Conservation (phyloP, 2,888 invertebrate genomes). For the Cybosia mesomella region DNA sequence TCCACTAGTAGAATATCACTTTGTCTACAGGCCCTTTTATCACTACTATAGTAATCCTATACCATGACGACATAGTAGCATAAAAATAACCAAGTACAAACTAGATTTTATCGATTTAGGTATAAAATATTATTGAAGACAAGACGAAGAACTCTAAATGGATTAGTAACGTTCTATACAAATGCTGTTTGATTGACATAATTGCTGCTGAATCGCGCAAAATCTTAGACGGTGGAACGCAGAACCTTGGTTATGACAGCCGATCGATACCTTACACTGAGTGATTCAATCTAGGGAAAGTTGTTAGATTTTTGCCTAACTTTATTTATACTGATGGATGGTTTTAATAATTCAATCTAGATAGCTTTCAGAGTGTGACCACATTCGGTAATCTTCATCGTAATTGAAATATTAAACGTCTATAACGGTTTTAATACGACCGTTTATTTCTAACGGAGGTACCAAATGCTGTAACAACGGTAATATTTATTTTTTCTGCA, state of each 20-base stretch:
- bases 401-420: not conserved
- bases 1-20: no score
- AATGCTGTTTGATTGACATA: slow-evolving; percentile 17
- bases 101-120: not conserved
- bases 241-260: slow-evolving; percentile 16
- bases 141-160: not conserved
- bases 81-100: not conserved
- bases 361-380: slow-evolving; percentile 5
- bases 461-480: slow-evolving; percentile 11
- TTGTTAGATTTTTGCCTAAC: not conserved
- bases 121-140: slow-evolving; percentile 2
- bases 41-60: not conserved
- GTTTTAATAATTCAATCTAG: not conserved
- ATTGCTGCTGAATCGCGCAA: slow-evolving; percentile 10
- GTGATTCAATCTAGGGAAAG: not conserved
- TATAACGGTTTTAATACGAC: slow-evolving; percentile 1
- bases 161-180: not conserved
- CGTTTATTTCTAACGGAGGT: slow-evolving; percentile 13
- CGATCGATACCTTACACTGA: slow-evolving; percentile 15
- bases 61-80: not conserved
- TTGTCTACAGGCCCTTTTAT: no score
- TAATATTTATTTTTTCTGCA: slow-evolving; percentile 15
- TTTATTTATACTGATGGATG: slow-evolving; percentile 5
- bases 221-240: slow-evolving; percentile 8
- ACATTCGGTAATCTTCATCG: not conserved